These are phyloP conservation scores for Zaprionus capensis DNA, from an alignment of 1,140 invertebrate genomes.

Conservation along the genomic window DNA sequence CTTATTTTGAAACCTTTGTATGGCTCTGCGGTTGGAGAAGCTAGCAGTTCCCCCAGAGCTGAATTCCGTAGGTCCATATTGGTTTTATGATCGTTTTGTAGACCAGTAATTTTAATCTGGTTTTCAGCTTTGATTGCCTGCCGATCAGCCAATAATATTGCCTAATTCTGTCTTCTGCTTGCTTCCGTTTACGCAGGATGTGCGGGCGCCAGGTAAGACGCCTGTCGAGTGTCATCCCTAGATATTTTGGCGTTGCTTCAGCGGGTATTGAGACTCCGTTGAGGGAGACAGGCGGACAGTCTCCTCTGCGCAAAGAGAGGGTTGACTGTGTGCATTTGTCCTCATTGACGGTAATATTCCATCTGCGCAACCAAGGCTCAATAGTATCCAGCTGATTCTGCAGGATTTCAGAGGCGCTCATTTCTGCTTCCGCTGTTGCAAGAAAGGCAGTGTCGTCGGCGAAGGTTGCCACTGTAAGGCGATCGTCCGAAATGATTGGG, in stretches of 20 bases:
- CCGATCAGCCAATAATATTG: neutral
- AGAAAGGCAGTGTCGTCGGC: constrained; percentile 17
- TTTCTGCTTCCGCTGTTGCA: neutral
- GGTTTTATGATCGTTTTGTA: constrained; percentile 7
- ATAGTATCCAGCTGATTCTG: neutral
- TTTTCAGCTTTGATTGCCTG: neutral
- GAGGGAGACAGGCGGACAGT: neutral
- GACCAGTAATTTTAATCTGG: neutral
- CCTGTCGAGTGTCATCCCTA: neutral
- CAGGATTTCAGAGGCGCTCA: neutral
- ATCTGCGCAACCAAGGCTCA: neutral
- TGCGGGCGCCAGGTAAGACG: neutral
- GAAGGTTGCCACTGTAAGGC: constrained; percentile 14
- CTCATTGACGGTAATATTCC: neutral
- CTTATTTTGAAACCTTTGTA: neutral
- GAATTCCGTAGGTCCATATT: neutral
- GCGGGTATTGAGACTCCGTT: neutral
- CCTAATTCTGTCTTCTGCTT: neutral
- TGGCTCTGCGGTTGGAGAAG: neutral
- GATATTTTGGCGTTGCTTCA: neutral
- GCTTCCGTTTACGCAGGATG: neutral
- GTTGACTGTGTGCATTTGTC: neutral
- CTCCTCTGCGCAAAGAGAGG: neutral
- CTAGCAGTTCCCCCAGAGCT: constrained; percentile 3
- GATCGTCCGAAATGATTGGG: neutral